Conservation (phyloP, 2,797 vertebrate species). For the Amazona finschi region DNA sequence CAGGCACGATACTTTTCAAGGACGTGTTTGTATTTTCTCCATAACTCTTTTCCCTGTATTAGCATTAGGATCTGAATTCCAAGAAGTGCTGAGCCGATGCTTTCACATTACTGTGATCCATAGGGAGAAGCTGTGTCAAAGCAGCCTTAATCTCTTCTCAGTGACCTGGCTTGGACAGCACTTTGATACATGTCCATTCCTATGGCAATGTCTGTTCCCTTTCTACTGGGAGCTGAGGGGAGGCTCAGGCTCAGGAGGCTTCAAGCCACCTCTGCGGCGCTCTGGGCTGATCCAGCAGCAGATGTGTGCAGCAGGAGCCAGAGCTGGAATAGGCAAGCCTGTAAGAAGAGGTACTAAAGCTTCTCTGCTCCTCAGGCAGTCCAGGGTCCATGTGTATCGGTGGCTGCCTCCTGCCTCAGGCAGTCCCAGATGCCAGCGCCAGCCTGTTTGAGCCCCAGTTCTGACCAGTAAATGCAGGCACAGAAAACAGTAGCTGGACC, state of each 20-base stretch:
- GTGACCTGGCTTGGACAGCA: background rate
- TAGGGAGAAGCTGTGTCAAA: background rate
- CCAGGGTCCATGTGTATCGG: too few species aligned
- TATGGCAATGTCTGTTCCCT: accelerated
- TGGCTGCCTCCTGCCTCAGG: background rate
- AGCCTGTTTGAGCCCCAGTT: accelerated
- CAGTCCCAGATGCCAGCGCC: background rate
- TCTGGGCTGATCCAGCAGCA: background rate
- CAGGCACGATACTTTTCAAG: background rate
- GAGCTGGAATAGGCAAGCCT: background rate
- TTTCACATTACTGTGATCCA: background rate
- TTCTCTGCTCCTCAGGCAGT: background rate
- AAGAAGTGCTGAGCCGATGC: background rate
- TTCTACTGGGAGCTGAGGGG: background rate
- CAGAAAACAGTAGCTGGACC: background rate
- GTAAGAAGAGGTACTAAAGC: background rate
- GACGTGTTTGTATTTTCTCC: background rate
- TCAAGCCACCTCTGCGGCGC: background rate
- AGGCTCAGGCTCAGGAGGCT: background rate
- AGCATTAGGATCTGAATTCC: background rate
- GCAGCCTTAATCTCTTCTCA: background rate
- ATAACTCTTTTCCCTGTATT: background rate
- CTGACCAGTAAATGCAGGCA: background rate
- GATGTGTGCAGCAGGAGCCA: background rate
- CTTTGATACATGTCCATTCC: background rate